A percentile compares a stretch with the other conserved stretches of the same genome.
These are phyloP conservation scores for Meghimatium bilineatum DNA, from an alignment of 2,888 invertebrate genomes.

Conservation along the genomic window DNA sequence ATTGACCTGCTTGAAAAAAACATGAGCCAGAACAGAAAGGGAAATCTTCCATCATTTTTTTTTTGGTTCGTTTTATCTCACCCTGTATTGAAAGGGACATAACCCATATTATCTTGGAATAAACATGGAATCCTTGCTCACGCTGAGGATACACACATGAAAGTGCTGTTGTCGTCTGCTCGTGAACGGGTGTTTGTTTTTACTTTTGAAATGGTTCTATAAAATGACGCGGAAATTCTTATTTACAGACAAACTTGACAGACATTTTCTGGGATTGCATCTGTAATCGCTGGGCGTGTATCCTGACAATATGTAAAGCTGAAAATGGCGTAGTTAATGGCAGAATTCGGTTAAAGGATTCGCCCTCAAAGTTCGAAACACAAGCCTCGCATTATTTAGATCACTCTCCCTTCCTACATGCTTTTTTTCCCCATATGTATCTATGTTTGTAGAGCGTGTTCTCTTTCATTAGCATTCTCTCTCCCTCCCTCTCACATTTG, in stretches of 20 bases:
- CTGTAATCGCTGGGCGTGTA: slow-evolving; percentile 2
- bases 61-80: neutral
- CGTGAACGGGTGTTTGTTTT: neutral
- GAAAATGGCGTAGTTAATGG: slow-evolving; percentile 4
- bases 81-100: neutral
- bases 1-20: neutral
- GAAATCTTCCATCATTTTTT: slow-evolving; percentile 1
- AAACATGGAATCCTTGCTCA: neutral
- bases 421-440: too few relatives aligned
- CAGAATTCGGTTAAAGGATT: neutral
- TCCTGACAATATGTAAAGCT: slow-evolving; percentile 2
- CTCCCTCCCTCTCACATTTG: too few relatives aligned
- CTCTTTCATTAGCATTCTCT: too few relatives aligned
- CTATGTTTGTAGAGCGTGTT: too few relatives aligned
- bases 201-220: slow-evolving; percentile 30
- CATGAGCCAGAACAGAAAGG: neutral
- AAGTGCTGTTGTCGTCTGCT: neutral
- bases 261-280: slow-evolving; percentile 18
- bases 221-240: slow-evolving; percentile 3
- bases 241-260: slow-evolving; percentile 24
- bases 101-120: slow-evolving; percentile 15
- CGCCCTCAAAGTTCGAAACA: neutral
- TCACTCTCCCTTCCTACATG: too few relatives aligned
- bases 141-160: neutral
- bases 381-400: too few relatives aligned